Evolutionary conservation across 2,797 vertebrate genomes (phyloP), one percentile per base, ranked within the genome.

Genomic region (Spheniscus humboldti): DNA sequence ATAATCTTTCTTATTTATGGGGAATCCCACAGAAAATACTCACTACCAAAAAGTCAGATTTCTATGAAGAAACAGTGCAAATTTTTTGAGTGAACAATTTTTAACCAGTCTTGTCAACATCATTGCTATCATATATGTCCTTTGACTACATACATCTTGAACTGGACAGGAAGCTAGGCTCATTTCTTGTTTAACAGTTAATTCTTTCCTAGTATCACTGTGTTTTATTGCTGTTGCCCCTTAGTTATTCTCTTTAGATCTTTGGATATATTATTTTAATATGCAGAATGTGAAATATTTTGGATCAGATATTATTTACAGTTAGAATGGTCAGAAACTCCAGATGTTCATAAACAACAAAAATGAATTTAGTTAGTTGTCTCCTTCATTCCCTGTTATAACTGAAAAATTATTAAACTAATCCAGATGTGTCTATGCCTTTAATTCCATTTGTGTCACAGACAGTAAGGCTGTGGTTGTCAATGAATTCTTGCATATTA

Each of bases 271-370:
- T 92, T 92, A 47, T 74, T 88, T 94, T 88, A 92, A 66, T 67
- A 90, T 37, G 35, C 24, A 94, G 88, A 92, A 96, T 96, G 71
- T 79, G 79, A 94, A 95, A 76, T 84, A 96, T 91, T 88, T 96
- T 96, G 88, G 80, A 96, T 79, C 31, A 75, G 84, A 55, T 83
- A 63, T 80, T 96, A 96, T 97, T 96, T 97, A 95, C 72, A 72
- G 19, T 87, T 60, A 82, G 47, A 92, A 77, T 55, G 5, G 8
- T 91, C 88, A 87, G 73, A 86, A 92, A 77, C 2, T 64, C 90
- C 95, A 96, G 81, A 94, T 95, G 93, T 83, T 90, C 89, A 82
- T 96, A 91, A 97, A 76, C 76, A 97, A 88, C 82, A 82, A 67
- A 94, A 96, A 91, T 79, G 7, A 90, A 50, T 66, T 85, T 81